phyloP scores from a whole-genome alignment of 2,888 invertebrate species.

The Pteria penguin region DNA sequence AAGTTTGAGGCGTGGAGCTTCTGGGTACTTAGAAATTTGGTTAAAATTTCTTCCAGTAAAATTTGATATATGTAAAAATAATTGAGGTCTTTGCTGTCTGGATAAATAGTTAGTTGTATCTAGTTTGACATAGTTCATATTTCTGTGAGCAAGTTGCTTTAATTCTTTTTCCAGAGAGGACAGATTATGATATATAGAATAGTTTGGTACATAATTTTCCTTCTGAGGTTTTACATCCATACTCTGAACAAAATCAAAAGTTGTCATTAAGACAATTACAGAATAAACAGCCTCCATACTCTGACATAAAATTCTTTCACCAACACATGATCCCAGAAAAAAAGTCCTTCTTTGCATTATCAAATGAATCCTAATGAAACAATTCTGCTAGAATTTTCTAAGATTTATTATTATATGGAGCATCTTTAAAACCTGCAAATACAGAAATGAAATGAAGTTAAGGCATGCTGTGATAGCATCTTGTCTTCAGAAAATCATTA shows the following conservation, averaged over 20 bases:
- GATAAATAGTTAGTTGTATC: constrained; percentile 59
- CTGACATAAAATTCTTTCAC: too few species aligned
- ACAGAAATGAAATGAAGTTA: too few species aligned
- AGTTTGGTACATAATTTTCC: constrained; percentile 74
- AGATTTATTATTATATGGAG: too few species aligned
- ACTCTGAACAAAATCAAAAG: background rate
- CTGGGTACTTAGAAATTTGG: background rate
- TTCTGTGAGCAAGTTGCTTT: constrained; percentile 51
- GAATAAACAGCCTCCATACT: too few species aligned
- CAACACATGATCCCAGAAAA: too few species aligned
- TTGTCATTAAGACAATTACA: too few species aligned
- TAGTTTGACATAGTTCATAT: constrained; percentile 62
- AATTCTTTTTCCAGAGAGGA: constrained; percentile 55
- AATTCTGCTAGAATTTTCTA: too few species aligned
- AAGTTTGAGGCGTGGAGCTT: constrained; percentile 59
- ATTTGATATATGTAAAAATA: constrained; percentile 70
- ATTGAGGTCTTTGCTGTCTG: constrained; percentile 59
- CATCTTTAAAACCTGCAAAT: too few species aligned
- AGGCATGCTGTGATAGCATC: too few species aligned
- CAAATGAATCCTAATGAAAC: too few species aligned
- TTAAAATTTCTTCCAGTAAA: constrained; percentile 56
- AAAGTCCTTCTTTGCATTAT: too few species aligned
- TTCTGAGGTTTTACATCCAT: constrained; percentile 72
- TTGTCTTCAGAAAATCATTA: too few species aligned
- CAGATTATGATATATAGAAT: constrained; percentile 72